Evolutionary conservation across 1,140 invertebrate species (phyloP).

Genomic region (Trypoxylus dichotomus): DNA sequence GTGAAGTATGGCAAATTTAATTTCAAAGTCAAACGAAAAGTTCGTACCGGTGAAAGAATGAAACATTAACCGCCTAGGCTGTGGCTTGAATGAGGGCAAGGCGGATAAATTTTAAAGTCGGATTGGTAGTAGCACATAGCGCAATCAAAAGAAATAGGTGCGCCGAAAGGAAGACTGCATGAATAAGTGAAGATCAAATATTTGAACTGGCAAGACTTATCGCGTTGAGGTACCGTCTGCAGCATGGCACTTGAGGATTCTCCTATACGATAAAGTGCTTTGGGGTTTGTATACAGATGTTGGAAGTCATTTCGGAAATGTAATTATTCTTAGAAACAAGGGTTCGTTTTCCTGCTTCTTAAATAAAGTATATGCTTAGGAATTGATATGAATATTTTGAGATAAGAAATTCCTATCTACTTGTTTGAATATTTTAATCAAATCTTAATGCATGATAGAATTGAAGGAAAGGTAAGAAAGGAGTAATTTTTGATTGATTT

Average conservation of each 20-base stretch:
- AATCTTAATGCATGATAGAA: too few species aligned
- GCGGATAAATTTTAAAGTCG: neutral
- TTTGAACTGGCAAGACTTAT: constrained; percentile 5
- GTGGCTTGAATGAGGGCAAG: neutral
- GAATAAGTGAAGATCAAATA: constrained; percentile 17
- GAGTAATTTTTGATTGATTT: too few species aligned
- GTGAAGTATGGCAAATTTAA: neutral
- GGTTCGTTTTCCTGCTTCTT: too few species aligned
- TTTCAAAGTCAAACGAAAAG: constrained; percentile 17
- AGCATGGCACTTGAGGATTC: neutral
- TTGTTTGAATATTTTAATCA: too few species aligned
- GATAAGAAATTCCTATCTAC: too few species aligned
- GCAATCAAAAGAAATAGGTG: constrained; percentile 21
- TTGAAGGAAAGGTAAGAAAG: too few species aligned
- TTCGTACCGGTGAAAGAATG: neutral
- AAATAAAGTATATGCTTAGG: too few species aligned
- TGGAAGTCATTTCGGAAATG: too few species aligned
- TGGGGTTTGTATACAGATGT: too few species aligned
- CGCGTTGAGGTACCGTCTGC: neutral
- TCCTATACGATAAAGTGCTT: neutral
- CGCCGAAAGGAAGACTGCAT: neutral
- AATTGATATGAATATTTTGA: too few species aligned
- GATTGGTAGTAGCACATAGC: neutral
- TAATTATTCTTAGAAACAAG: too few species aligned
- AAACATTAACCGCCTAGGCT: constrained; percentile 1